Evolutionary conservation across 2,888 invertebrate species (phyloP), one percentile per base, ranked within the genome.

Genomic region (Pseudolycoriella hygida): DNA sequence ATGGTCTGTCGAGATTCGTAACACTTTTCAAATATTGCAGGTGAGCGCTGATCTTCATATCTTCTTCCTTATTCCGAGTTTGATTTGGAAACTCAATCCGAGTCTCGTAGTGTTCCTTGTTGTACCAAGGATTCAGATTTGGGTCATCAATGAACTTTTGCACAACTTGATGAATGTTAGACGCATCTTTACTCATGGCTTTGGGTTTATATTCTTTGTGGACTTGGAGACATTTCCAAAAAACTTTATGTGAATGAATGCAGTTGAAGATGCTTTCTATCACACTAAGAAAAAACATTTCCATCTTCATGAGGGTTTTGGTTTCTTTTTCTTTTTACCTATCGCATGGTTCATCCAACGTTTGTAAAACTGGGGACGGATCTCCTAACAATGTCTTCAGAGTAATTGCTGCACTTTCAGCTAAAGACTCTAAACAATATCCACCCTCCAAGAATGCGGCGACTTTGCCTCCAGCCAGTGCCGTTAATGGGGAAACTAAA

Each of bases 401-500:
- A 0, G 89, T 88, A 45, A 87, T 65, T 1, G 89, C 86, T 12
- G 87, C 90, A 34, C 85, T 80, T 67, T 94, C 93, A 0, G 88
- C 77, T 49, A 96, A 67, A 0, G 92, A 86, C 42, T 82, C 76
- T 38, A 88, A 56, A 59, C 87, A 92, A 66, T 96, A 96, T 2
- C 96, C 96, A 30, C 96, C 96, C 73, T 97, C 97, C 32, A 97
- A 66, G 49, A 90, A 68, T 3, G 83, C 83, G 51, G 84, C 84
- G 42, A 94, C 67, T 54, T 76, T 77, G 11, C 89, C 80, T 49
- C 74, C 68, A 6, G 90, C 89, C 25, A 87, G 61, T 51, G 76
- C 70, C 60, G 83, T 68, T 50, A 90, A 62, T 42, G 82, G 75
- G 45, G 80, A 75, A 2, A 90, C 67, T 48, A 89, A 62, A 60